phyloP scores from a whole-genome alignment of 2,888 invertebrate genomes.

The Oeneis ivallda region DNA sequence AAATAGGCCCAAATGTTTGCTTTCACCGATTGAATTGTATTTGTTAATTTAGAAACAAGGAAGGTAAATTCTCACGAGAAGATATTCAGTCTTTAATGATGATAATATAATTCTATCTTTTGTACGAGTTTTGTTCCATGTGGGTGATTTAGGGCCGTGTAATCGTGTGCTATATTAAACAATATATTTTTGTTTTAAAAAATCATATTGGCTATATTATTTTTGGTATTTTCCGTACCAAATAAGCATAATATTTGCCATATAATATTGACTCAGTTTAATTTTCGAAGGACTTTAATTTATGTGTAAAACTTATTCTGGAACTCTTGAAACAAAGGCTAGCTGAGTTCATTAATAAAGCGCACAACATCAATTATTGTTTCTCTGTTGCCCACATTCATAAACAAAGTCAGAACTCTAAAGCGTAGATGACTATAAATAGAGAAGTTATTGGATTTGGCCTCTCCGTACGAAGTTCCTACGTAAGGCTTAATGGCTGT shows the following conservation, averaged over 20 bases:
- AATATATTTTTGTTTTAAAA: too few species aligned
- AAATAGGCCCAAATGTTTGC: slow-evolving; percentile 43
- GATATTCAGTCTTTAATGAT: not conserved
- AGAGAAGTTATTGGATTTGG: slow-evolving; percentile 43
- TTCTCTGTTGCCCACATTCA: slow-evolving; percentile 8
- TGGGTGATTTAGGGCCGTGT: too few species aligned
- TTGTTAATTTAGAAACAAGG: slow-evolving; percentile 15
- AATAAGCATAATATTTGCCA: too few species aligned
- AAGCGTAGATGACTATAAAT: slow-evolving; percentile 46
- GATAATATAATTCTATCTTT: too few species aligned
- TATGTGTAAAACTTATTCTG: not conserved
- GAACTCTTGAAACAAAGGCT: not conserved
- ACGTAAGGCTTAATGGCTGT: slow-evolving; percentile 45
- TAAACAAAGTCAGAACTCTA: slow-evolving; percentile 9
- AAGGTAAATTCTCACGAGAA: slow-evolving; percentile 11
- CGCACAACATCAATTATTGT: not conserved
- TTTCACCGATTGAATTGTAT: slow-evolving; percentile 16
- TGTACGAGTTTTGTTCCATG: too few species aligned
- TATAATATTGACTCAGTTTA: too few species aligned
- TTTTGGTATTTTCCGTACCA: too few species aligned
- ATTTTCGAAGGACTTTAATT: too few species aligned
- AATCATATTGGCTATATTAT: too few species aligned
- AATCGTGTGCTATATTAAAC: too few species aligned
- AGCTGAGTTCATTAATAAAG: not conserved
- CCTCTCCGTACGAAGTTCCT: slow-evolving; percentile 45